A percentile compares a stretch with the other conserved stretches of the same genome.
phyloP scores from a whole-genome alignment of 2,797 vertebrate species.

The Xenops minutus region DNA sequence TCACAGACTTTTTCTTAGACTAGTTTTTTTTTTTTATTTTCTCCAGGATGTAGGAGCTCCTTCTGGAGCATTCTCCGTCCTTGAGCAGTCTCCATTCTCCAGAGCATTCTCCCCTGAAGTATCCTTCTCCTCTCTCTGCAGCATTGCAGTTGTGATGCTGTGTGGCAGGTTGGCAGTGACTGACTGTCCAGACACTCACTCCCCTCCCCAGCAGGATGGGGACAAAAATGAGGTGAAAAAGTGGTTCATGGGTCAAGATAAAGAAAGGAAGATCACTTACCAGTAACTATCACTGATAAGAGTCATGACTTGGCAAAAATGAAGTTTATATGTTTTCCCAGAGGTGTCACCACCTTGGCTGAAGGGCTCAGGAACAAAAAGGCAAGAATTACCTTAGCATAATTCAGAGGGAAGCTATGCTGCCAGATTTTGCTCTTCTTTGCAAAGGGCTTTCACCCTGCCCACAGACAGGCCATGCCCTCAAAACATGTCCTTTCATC shows the following conservation, averaged over 20 bases:
- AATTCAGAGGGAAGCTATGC: neutral
- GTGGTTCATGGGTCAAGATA: neutral
- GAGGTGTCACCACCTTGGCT: neutral
- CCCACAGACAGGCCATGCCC: neutral
- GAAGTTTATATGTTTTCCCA: neutral
- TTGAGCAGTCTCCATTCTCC: too few relatives aligned
- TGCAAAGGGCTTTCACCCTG: neutral
- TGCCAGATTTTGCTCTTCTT: neutral
- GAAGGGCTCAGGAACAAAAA: neutral
- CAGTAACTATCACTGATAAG: neutral
- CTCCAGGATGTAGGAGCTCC: neutral
- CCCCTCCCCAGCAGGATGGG: neutral
- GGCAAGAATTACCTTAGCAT: neutral
- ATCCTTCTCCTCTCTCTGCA: neutral
- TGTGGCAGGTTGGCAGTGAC: neutral
- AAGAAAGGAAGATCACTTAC: neutral
- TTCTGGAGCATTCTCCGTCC: neutral
- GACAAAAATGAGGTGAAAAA: neutral
- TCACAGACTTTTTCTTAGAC: neutral
- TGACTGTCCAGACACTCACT: rapidly evolving
- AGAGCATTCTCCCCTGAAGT: too few relatives aligned
- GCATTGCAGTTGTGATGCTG: rapidly evolving
- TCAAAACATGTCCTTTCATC: neutral
- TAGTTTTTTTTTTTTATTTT: neutral
- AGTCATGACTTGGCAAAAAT: neutral